Conservation (phyloP, 2,888 invertebrate species). For the Lepeophtheirus nordmannii region DNA sequence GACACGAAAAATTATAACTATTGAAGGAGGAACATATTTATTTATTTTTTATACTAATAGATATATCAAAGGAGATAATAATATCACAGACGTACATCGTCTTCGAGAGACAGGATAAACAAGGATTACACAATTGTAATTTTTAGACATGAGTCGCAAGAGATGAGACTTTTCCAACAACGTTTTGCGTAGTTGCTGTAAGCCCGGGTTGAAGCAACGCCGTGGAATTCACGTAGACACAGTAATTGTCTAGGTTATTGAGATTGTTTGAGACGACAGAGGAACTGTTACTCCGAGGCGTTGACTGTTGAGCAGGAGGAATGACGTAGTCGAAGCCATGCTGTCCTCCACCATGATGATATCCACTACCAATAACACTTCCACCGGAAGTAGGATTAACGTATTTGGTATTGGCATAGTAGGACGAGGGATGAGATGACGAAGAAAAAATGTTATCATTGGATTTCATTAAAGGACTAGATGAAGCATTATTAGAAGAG, state of each 20-base stretch:
- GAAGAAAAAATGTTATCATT: background rate
- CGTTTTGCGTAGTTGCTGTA: background rate
- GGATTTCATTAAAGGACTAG: background rate
- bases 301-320: constrained; percentile 1
- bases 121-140: background rate
- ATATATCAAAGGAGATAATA: background rate
- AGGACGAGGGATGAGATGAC: background rate
- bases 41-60: background rate
- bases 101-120: background rate
- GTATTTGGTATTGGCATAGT: background rate
- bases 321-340: background rate
- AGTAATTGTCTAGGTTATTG: constrained; percentile 5
- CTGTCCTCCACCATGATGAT: background rate
- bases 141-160: constrained; percentile 14
- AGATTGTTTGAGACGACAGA: background rate
- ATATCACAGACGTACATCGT: background rate
- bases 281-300: background rate
- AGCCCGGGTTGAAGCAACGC: background rate
- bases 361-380: too few species aligned
- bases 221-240: constrained; percentile 4
- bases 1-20: too few species aligned
- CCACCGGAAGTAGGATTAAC: too few species aligned
- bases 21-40: background rate
- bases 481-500: background rate
- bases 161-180: constrained; percentile 4